A percentile compares a stretch with the other conserved stretches of the same genome.
Evolutionary conservation across 2,888 invertebrate genomes (phyloP).

Genomic region (Caenorhabditis japonica): DNA sequence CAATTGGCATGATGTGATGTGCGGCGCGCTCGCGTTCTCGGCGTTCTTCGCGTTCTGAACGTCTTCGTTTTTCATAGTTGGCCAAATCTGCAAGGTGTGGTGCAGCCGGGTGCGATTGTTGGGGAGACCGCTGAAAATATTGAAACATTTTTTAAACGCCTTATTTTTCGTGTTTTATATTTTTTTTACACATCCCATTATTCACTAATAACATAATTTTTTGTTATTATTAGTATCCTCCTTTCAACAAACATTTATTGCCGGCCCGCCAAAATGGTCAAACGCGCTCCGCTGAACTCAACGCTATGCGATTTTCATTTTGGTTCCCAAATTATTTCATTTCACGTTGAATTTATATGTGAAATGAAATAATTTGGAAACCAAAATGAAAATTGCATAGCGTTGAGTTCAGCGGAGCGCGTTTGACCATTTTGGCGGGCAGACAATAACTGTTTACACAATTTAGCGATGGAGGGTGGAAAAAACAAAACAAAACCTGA

Average conservation of each 20-base stretch:
- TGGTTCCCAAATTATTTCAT: no score
- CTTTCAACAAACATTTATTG: slow-evolving; percentile 4
- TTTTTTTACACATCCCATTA: not conserved
- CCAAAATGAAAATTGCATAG: no score
- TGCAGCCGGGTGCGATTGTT: slow-evolving; percentile 74
- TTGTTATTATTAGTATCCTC: slow-evolving; percentile 11
- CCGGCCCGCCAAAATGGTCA: no score
- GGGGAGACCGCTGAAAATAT: slow-evolving; percentile 59
- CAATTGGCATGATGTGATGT: slow-evolving; percentile 57
- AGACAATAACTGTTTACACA: slow-evolving; percentile 27
- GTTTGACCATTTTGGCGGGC: no score
- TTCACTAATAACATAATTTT: not conserved
- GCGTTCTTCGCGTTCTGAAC: slow-evolving; percentile 57
- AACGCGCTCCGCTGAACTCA: no score
- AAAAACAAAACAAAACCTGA: slow-evolving; percentile 58
- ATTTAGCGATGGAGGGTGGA: slow-evolving; percentile 17
- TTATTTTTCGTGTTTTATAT: slow-evolving; percentile 1
- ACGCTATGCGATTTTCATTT: no score
- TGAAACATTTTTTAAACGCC: slow-evolving; percentile 2
- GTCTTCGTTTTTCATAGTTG: slow-evolving; percentile 64
- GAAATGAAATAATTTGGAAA: no score
- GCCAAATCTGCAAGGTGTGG: slow-evolving; percentile 75
- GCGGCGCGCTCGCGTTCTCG: slow-evolving; percentile 54
- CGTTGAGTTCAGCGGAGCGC: no score
- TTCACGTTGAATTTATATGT: no score